phyloP scores from a whole-genome alignment of 2,113 vertebrate species.

The Rhombomys opimus region DNA sequence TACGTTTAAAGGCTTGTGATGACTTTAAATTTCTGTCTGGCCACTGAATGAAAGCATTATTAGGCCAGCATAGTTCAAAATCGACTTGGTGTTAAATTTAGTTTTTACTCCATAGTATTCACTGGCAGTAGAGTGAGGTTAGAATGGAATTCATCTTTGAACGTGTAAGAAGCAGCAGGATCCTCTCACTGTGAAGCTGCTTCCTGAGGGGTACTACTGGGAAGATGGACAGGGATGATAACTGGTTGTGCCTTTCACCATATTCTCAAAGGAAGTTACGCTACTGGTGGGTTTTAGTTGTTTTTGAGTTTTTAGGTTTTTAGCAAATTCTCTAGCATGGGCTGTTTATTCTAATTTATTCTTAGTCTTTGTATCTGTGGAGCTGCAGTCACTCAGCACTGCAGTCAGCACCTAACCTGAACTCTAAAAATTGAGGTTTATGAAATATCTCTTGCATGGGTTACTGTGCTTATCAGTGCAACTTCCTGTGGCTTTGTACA shows the following conservation, averaged over 20 bases:
- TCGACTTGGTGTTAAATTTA: not conserved
- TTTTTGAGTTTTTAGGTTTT: not conserved
- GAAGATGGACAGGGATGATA: not conserved
- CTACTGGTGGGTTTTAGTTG: not conserved
- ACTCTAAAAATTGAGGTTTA: conserved; percentile 20
- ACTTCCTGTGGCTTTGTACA: not conserved
- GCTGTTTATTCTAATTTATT: conserved; percentile 44
- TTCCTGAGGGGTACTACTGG: not conserved
- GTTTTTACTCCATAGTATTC: not conserved
- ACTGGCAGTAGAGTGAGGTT: not conserved
- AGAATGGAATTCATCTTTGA: not conserved
- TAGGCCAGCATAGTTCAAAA: not conserved
- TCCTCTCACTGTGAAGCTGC: not conserved
- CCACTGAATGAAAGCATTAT: conserved; percentile 10
- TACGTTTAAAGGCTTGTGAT: not conserved
- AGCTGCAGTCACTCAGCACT: not conserved
- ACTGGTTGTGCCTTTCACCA: not conserved
- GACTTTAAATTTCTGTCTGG: not conserved
- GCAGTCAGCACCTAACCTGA: not conserved
- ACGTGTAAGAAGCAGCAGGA: not conserved
- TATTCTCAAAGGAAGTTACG: not conserved
- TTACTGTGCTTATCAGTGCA: not conserved
- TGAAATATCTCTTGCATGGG: not conserved
- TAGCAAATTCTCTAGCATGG: not conserved
- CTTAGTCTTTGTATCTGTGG: conserved; percentile 46